Conservation (phyloP, 1,140 invertebrate species). For the Centruroides vittatus region DNA sequence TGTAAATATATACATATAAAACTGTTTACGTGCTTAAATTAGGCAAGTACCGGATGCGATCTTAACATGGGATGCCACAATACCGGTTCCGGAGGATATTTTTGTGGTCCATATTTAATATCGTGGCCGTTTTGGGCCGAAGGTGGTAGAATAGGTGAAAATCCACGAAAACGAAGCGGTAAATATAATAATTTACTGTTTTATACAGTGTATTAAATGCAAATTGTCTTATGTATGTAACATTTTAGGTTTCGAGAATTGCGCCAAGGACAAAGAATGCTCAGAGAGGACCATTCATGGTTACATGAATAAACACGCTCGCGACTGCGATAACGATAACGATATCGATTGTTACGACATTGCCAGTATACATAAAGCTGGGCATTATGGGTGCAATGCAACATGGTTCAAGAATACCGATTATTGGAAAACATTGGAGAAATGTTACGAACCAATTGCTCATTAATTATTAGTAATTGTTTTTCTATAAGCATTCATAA, state of each 20-base stretch:
- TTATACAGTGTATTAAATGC: too few species aligned
- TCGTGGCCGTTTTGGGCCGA: conserved; percentile 65
- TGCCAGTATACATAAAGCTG: conserved; percentile 50
- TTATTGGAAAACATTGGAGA: conserved; percentile 7
- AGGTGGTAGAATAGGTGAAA: conserved; percentile 51
- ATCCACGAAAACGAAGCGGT: conserved; percentile 10
- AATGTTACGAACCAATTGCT: conserved; percentile 3
- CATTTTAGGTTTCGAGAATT: conserved; percentile 48
- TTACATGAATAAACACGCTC: conserved; percentile 60
- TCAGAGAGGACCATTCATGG: conserved; percentile 52
- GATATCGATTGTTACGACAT: conserved; percentile 64
- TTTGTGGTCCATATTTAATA: conserved; percentile 67
- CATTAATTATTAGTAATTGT: too few species aligned
- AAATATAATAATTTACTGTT: too few species aligned
- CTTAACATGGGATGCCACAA: conserved; percentile 16
- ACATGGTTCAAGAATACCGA: conserved; percentile 9
- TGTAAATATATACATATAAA: too few species aligned
- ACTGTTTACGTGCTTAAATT: too few species aligned
- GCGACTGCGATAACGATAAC: conserved; percentile 69
- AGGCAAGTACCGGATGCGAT: conserved; percentile 18
- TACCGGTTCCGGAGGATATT: conserved; percentile 12
- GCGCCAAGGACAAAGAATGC: conserved; percentile 55
- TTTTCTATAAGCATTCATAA: too few species aligned
- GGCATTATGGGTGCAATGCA: conserved; percentile 7
- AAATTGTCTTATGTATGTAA: conserved; percentile 2